phyloP scores from a whole-genome alignment of 2,888 invertebrate species.

The Cordilura impudica region DNA sequence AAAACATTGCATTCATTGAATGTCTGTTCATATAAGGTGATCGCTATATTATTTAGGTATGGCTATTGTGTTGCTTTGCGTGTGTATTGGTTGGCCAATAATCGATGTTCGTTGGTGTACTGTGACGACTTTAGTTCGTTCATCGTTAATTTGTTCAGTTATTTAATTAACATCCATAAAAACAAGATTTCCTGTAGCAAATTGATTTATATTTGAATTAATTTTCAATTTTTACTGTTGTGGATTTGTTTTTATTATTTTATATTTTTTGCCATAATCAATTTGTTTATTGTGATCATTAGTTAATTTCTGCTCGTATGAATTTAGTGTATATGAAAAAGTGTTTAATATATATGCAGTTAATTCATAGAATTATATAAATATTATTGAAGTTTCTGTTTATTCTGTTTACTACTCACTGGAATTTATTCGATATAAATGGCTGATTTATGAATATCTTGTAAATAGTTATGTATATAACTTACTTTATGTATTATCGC shows the following conservation, averaged over 20 bases:
- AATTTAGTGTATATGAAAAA: constrained; percentile 29
- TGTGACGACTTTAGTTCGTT: constrained; percentile 14
- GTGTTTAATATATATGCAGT: constrained; percentile 7
- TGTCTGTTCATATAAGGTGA: no score
- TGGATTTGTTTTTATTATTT: constrained; percentile 7
- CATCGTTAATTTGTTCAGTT: constrained; percentile 53
- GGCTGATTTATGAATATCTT: not conserved
- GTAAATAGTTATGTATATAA: no score
- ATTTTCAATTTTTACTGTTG: constrained; percentile 40
- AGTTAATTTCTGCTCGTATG: constrained; percentile 1
- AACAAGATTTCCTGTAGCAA: constrained; percentile 64
- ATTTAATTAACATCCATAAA: constrained; percentile 65
- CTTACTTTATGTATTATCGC: not conserved
- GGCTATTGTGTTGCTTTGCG: not conserved
- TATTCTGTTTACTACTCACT: not conserved
- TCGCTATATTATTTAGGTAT: no score
- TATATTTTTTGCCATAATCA: constrained; percentile 13
- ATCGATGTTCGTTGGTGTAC: not conserved
- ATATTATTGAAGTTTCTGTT: no score
- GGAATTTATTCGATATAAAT: not conserved
- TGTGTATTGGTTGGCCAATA: not conserved
- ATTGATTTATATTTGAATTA: constrained; percentile 64
- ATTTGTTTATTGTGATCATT: constrained; percentile 49
- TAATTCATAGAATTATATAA: not conserved
- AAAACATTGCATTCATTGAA: not conserved